Conservation (phyloP, 2,797 vertebrate species). For the Microctenopoma steveboyesi region DNA sequence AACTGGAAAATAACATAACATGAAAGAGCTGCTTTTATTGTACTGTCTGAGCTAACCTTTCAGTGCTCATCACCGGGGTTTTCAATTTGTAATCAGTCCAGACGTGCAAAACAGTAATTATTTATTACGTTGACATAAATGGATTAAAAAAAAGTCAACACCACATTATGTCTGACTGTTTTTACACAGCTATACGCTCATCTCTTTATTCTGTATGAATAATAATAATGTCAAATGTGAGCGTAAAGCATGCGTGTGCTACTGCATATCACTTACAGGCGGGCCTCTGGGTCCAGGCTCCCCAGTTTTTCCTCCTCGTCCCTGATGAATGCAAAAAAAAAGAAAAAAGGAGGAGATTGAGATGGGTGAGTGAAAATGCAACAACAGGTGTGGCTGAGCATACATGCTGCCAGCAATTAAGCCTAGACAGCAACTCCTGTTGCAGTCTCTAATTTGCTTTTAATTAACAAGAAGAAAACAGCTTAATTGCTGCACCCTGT, state of each 20-base stretch:
- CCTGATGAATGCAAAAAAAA: conserved; percentile 78
- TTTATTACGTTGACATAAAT: conserved; percentile 9
- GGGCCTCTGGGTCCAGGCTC: conserved; percentile 87
- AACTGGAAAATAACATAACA: conserved; percentile 1
- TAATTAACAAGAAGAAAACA: conserved; percentile 86
- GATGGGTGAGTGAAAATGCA: conserved; percentile 50
- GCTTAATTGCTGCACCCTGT: conserved; percentile 82
- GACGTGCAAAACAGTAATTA: conserved; percentile 12
- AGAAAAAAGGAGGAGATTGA: conserved; percentile 31
- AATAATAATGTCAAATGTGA: neutral
- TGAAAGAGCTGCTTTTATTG: conserved; percentile 1
- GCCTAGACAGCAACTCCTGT: conserved; percentile 75
- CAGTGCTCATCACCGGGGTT: neutral
- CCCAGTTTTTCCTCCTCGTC: conserved; percentile 92
- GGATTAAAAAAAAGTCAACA: neutral
- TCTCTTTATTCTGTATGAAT: neutral
- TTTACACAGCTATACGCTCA: neutral
- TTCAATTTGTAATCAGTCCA: conserved; percentile 6
- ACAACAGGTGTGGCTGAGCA: conserved; percentile 74
- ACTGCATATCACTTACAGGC: conserved; percentile 85
- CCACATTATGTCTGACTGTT: neutral
- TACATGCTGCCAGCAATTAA: conserved; percentile 76
- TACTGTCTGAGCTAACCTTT: neutral
- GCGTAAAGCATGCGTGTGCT: neutral
- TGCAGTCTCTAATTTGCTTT: conserved; percentile 82